Percentiles rank a stretch among this genome's conserved stretches.
Evolutionary conservation across 2,797 vertebrate species (phyloP).

Genomic region (Jordanella pulchra): DNA sequence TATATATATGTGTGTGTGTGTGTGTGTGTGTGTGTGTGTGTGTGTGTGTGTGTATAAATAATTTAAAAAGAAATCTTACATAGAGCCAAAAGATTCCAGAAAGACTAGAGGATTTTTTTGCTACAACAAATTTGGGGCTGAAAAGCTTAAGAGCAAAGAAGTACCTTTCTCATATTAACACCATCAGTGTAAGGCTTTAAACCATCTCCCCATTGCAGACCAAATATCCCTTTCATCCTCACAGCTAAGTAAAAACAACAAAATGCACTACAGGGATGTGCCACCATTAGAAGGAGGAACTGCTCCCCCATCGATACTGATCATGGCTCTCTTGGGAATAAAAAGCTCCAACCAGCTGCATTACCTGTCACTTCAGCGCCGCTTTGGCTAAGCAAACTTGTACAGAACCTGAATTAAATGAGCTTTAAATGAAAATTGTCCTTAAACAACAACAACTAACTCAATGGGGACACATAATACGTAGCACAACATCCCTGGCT

Average conservation of each 20-base stretch:
- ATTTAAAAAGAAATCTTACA: background rate
- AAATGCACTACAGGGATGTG: background rate
- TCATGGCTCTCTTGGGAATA: constrained; percentile 24
- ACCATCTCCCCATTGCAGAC: background rate
- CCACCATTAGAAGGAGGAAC: constrained; percentile 16
- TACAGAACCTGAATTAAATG: constrained; percentile 44
- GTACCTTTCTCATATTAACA: constrained; percentile 12
- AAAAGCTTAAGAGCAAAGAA: constrained; percentile 3
- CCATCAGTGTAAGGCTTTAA: constrained; percentile 3
- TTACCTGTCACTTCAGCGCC: constrained; percentile 34
- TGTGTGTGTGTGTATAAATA: no score
- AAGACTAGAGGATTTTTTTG: background rate
- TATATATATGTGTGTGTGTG: no score
- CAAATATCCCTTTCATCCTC: constrained; percentile 23
- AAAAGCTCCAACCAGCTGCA: constrained; percentile 26
- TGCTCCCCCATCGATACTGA: constrained; percentile 20
- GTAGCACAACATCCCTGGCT: constrained; percentile 2
- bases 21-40: no score
- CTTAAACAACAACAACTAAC: constrained; percentile 47
- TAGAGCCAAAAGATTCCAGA: background rate
- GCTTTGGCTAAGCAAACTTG: constrained; percentile 44
- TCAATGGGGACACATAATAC: constrained; percentile 37
- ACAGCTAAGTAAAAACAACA: constrained; percentile 35
- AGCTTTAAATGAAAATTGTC: constrained; percentile 56
- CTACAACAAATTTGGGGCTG: background rate